Evolutionary conservation across 2,888 invertebrate genomes (phyloP).

Genomic region (Cerceris ruficornis): DNA sequence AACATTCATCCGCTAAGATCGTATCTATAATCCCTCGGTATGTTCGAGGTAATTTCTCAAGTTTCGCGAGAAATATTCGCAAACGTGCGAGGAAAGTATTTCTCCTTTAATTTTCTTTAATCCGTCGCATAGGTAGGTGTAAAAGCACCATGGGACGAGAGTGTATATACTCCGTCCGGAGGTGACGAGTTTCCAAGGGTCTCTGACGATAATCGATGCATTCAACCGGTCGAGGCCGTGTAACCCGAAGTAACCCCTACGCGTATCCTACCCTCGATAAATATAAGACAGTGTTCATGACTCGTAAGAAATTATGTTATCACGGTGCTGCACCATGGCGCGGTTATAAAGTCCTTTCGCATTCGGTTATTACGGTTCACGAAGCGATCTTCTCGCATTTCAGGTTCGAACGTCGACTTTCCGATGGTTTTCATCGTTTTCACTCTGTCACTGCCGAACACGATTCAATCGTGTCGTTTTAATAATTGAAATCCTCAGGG

Average conservation of each 20-base stretch:
- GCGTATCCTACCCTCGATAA: conserved; percentile 3
- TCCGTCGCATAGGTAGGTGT: conserved; percentile 8
- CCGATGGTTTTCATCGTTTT: no score
- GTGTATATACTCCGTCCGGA: background rate
- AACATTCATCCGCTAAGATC: background rate
- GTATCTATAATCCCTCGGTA: conserved; percentile 19
- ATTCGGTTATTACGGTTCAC: no score
- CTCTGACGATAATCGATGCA: conserved; percentile 50
- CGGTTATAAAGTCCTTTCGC: background rate
- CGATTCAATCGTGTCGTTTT: no score
- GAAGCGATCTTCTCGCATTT: no score
- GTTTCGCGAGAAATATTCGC: conserved; percentile 31
- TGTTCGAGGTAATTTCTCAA: conserved; percentile 26
- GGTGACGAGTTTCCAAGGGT: conserved; percentile 27
- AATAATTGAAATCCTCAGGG: no score
- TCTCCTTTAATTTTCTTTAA: conserved; percentile 48
- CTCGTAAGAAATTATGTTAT: conserved; percentile 1
- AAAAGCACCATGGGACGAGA: background rate
- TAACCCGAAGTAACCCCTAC: conserved; percentile 26
- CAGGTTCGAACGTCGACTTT: no score
- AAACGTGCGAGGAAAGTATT: conserved; percentile 38
- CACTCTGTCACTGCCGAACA: no score
- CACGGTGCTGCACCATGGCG: background rate
- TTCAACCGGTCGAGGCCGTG: conserved; percentile 38
- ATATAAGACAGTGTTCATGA: background rate